Conservation (phyloP, 2,888 invertebrate species). For the Neoaliturus tenellus region DNA sequence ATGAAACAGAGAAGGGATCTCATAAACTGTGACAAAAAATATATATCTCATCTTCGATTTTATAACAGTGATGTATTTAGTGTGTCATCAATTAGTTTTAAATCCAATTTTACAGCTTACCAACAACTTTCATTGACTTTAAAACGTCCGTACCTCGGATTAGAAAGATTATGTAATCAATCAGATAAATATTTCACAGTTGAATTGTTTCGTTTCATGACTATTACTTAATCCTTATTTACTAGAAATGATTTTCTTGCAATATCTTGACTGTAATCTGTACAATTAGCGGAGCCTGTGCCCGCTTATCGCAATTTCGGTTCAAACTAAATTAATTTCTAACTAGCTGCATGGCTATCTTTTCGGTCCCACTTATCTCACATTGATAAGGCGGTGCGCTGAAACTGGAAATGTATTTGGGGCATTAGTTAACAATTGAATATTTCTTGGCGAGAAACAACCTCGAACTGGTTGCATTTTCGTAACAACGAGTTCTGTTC, state of each 20-base stretch:
- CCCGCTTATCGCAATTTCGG: neutral
- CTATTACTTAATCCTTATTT: constrained; percentile 41
- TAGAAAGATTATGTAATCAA: constrained; percentile 9
- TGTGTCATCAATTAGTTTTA: no score
- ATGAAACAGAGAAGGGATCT: no score
- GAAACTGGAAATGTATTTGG: neutral
- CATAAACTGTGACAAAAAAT: no score
- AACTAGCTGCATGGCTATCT: constrained; percentile 26
- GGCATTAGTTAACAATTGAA: no score
- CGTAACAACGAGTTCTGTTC: no score
- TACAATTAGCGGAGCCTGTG: constrained; percentile 26
- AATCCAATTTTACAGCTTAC: no score
- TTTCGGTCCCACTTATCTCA: constrained; percentile 1
- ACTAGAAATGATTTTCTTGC: constrained; percentile 31
- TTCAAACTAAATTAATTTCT: constrained; percentile 42
- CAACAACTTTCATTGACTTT: no score
- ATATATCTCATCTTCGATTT: no score
- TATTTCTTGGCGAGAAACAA: no score
- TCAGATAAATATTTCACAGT: constrained; percentile 14
- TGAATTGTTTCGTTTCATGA: constrained; percentile 28
- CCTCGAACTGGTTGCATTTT: no score
- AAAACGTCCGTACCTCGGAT: no score
- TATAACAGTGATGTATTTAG: no score
- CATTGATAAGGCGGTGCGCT: neutral
- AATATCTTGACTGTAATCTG: constrained; percentile 8